phyloP scores from a whole-genome alignment of 1,140 invertebrate species.

The Bombus breviceps region DNA sequence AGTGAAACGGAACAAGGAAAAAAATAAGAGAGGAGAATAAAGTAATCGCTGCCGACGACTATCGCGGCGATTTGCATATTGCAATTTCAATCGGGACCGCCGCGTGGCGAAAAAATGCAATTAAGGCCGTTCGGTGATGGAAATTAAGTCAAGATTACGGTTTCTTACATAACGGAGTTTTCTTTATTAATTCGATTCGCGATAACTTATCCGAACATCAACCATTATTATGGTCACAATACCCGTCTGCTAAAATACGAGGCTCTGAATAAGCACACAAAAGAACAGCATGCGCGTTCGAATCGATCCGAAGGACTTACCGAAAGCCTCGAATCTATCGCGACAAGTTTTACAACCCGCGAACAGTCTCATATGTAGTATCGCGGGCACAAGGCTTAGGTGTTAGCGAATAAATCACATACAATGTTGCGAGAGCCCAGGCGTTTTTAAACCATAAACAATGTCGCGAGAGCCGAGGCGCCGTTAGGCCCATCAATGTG shows the following conservation, averaged over 20 bases:
- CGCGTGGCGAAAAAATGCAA: conserved; percentile 27
- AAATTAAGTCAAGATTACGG: conserved; percentile 6
- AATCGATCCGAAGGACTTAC: background rate
- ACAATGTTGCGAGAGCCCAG: too few relatives aligned
- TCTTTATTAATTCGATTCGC: background rate
- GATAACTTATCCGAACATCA: background rate
- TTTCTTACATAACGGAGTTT: background rate
- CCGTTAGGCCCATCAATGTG: too few relatives aligned
- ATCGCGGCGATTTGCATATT: conserved; percentile 41
- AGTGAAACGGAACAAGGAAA: background rate
- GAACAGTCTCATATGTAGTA: background rate
- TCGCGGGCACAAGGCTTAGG: too few relatives aligned
- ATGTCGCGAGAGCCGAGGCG: too few relatives aligned
- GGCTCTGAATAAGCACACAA: background rate
- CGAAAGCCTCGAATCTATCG: conserved; percentile 8
- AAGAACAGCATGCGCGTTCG: background rate
- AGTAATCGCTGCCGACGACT: conserved; percentile 13
- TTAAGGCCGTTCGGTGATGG: background rate
- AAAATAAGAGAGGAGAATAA: background rate
- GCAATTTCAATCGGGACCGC: conserved; percentile 11
- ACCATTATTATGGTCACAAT: background rate
- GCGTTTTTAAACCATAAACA: too few relatives aligned
- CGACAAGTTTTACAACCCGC: conserved; percentile 11
- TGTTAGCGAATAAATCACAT: too few relatives aligned
- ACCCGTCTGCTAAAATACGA: background rate